A percentile compares a stretch with the other conserved stretches of the same genome.
phyloP scores from a whole-genome alignment of 2,888 invertebrate genomes.

The Sicus ferrugineus region DNA sequence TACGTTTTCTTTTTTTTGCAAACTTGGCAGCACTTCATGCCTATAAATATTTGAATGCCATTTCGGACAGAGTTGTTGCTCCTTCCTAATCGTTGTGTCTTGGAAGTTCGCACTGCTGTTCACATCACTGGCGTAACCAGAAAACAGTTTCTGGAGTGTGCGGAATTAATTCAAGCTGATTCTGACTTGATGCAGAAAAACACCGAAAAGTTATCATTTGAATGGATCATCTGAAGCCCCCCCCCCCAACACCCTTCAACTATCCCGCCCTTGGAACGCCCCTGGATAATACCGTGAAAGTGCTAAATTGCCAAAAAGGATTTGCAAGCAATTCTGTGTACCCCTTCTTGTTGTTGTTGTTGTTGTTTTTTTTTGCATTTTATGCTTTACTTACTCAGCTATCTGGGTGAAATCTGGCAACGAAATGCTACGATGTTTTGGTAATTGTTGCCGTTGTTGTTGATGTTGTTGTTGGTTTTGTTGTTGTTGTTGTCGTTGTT shows the following conservation, averaged over 20 bases:
- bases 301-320: background rate
- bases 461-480: no score
- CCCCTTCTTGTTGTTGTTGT: slow-evolving; percentile 20
- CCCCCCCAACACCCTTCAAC: no score
- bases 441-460: slow-evolving; percentile 38
- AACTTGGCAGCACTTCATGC: background rate
- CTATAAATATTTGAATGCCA: background rate
- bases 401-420: slow-evolving; percentile 51
- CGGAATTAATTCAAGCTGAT: no score
- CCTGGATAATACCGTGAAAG: background rate
- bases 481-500: background rate
- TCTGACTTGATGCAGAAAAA: no score
- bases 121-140: background rate
- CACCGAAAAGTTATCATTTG: no score
- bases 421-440: slow-evolving; percentile 50
- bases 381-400: slow-evolving; percentile 27
- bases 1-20: no score
- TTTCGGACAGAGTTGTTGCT: background rate
- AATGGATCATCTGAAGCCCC: no score
- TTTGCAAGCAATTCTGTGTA: background rate
- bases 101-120: background rate
- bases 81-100: background rate
- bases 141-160: no score
- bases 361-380: slow-evolving; percentile 1
- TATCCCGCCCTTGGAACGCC: no score